These are phyloP conservation scores for Belgica antarctica DNA, from an alignment of 2,888 invertebrate species.

Conservation along the genomic window DNA sequence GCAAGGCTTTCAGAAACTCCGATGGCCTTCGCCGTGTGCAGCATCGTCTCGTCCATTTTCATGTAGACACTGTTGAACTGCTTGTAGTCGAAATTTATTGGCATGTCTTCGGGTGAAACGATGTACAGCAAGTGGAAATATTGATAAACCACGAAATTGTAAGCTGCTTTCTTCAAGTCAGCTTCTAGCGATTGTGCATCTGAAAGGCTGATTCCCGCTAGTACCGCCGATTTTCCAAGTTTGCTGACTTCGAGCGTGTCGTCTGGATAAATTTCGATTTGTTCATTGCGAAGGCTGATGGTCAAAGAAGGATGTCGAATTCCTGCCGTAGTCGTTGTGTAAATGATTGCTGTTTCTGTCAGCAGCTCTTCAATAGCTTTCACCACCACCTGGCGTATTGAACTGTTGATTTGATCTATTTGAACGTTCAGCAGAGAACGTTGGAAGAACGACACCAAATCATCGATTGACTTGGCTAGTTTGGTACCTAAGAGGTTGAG, in stretches of 20 bases:
- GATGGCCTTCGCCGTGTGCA: slow-evolving; percentile 65
- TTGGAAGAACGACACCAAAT: slow-evolving; percentile 59
- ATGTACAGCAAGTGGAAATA: slow-evolving; percentile 84
- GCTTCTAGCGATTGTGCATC: slow-evolving; percentile 68
- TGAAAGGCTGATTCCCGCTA: slow-evolving; percentile 77
- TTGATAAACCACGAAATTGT: slow-evolving; percentile 73
- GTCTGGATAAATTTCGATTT: slow-evolving; percentile 12
- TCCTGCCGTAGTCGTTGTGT: not conserved
- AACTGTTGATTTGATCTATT: slow-evolving; percentile 54
- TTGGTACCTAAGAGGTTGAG: slow-evolving; percentile 68
- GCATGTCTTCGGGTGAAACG: slow-evolving; percentile 75
- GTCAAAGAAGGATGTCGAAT: not conserved
- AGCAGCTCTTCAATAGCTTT: slow-evolving; percentile 55
- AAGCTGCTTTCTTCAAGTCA: slow-evolving; percentile 71
- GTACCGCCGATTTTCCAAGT: slow-evolving; percentile 79
- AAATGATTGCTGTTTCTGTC: slow-evolving; percentile 54
- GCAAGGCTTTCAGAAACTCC: slow-evolving; percentile 76
- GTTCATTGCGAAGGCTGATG: not conserved
- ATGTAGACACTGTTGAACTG: not conserved
- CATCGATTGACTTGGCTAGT: slow-evolving; percentile 59
- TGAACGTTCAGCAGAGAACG: slow-evolving; percentile 68
- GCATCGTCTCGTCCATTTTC: not conserved
- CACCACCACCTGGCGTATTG: slow-evolving; percentile 55
- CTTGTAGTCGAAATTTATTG: slow-evolving; percentile 56
- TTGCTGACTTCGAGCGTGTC: slow-evolving; percentile 60